These are phyloP conservation scores for Tolypeutes matacus DNA, from an alignment of 2,797 vertebrate genomes.

Conservation along the genomic window DNA sequence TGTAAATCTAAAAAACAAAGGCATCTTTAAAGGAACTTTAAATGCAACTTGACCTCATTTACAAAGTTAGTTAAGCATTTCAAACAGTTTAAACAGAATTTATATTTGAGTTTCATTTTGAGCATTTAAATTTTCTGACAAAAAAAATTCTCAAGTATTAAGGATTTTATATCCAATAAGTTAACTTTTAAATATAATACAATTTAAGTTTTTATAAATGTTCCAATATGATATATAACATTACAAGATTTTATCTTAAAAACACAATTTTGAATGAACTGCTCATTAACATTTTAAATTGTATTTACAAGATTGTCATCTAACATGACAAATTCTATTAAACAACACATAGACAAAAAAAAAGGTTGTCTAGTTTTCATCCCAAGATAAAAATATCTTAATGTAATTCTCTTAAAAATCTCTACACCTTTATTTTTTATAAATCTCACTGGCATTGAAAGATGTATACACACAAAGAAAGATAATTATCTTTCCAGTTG, in stretches of 20 bases:
- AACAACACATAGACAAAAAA: constrained; percentile 24
- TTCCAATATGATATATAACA: background rate
- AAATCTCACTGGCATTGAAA: background rate
- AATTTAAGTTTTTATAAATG: constrained; percentile 4
- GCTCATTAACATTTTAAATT: constrained; percentile 18
- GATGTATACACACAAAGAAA: background rate
- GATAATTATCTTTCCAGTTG: background rate
- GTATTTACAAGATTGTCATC: background rate
- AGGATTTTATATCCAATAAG: background rate
- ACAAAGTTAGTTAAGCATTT: background rate
- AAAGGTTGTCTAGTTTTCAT: background rate
- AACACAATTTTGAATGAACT: constrained; percentile 13
- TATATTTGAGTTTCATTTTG: background rate
- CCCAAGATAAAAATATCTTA: constrained; percentile 5
- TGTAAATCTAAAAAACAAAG: constrained; percentile 12
- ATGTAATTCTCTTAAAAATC: background rate
- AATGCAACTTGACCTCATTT: background rate
- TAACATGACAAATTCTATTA: background rate
- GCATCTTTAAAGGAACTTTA: background rate
- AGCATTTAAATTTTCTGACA: background rate
- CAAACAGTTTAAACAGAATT: constrained; percentile 16
- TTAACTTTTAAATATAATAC: background rate
- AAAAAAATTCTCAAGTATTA: background rate
- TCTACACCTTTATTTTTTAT: background rate
- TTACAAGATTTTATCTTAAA: constrained; percentile 44